Evolutionary conservation across 2,888 invertebrate species (phyloP), one percentile per base, ranked within the genome.

Genomic region (Eupithecia exiguata): DNA sequence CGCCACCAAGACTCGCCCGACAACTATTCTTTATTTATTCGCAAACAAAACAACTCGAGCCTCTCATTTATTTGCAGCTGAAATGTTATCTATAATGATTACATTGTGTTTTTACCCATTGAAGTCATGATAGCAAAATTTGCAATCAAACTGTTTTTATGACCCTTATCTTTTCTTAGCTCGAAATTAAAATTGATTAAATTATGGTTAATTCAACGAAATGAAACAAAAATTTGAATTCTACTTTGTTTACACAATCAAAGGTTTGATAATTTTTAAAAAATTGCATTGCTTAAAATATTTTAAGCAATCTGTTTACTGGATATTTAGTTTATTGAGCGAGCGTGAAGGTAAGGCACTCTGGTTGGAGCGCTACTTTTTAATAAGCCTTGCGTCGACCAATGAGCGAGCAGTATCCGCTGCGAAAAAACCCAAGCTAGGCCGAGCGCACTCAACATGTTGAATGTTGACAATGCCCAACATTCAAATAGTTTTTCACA

Each of bases 171-270:
- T 84, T 82, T 84, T 83, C 83, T 81, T 86, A 83, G 84, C 82
- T 81, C 84, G 83, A 86, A 88, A 88, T 74, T 67, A 62, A 25
- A 72, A 69, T 86, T 88, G 87, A 87, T 81, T 84, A 82, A 87
- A 88, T 81, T 36, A 83, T 87, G 87, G 90, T 91, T 92, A 88
- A 90, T 92, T 91, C 86, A 90, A 89, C 89, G 88, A 79, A 84
- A 84, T 84, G 81, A 76, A 83, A 86, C 83, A 82, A 61, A 38
- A 82, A 68, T n/a, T 14, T 43, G 18, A 66, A 40, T 66, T 7
- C 14, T 14, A 16, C 25, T 12, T 40, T 10, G 30, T 30, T 30
- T 30, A 30, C 30, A 30, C 30, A 62, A 73, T 87, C 86, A 87
- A 88, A 81, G 79, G 81, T 83, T 79, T 80, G 81, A 81, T 80